Evolutionary conservation across 1,140 invertebrate species (phyloP).

Genomic region (Drosophila ohnishii): DNA sequence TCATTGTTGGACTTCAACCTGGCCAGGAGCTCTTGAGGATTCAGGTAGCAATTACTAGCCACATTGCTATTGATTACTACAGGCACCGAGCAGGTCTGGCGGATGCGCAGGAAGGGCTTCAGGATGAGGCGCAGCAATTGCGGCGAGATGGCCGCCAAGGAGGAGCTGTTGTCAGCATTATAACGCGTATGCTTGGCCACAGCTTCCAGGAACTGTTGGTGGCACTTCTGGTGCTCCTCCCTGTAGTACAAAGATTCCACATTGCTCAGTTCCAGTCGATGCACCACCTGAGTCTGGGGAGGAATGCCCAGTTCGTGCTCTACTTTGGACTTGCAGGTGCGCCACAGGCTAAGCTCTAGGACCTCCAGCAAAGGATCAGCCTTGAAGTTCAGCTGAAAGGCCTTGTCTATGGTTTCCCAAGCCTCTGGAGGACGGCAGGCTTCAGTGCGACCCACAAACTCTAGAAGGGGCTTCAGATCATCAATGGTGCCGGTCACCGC

Average conservation of each 20-base stretch:
- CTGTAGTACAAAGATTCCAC: conserved; percentile 85
- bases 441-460: conserved; percentile 85
- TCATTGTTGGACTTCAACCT: conserved; percentile 87
- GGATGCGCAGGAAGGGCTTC: conserved; percentile 86
- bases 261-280: conserved; percentile 84
- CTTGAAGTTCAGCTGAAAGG: conserved; percentile 83
- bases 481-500: conserved; percentile 88
- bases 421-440: conserved; percentile 61
- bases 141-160: conserved; percentile 57
- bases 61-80: conserved; percentile 82
- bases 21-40: conserved; percentile 87
- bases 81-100: conserved; percentile 90
- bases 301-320: conserved; percentile 85
- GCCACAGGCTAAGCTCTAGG: conserved; percentile 88
- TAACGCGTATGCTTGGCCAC: conserved; percentile 51
- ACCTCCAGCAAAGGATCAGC: conserved; percentile 83
- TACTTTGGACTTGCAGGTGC: conserved; percentile 85
- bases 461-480: conserved; percentile 89
- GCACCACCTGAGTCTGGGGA: conserved; percentile 82
- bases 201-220: conserved; percentile 47
- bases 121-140: conserved; percentile 83
- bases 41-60: conserved; percentile 56
- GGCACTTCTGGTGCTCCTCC: conserved; percentile 83
- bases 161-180: conserved; percentile 38
- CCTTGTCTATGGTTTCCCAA: conserved; percentile 85